Conservation (phyloP, 1,140 invertebrate genomes). For the Pollicipes pollicipes region DNA sequence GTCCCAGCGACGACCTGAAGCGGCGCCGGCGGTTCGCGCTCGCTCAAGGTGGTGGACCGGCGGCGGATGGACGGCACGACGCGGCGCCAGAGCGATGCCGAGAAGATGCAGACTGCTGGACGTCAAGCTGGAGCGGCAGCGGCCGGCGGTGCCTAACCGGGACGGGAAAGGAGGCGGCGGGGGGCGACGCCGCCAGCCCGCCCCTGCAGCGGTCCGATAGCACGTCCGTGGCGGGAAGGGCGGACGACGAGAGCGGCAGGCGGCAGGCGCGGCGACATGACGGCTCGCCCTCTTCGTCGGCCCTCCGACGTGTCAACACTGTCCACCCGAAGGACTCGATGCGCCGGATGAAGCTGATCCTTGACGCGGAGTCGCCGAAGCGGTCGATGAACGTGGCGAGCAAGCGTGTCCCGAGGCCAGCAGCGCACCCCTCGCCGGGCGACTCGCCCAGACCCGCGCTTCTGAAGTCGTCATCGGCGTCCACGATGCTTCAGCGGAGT, state of each 20-base stretch:
- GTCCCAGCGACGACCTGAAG: conserved; percentile 24
- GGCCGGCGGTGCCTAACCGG: background rate
- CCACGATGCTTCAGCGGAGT: background rate
- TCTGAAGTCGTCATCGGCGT: background rate
- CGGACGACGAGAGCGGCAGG: no score
- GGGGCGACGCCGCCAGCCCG: no score
- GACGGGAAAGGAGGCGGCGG: no score
- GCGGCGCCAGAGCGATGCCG: background rate
- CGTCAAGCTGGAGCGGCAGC: background rate
- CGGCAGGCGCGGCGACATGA: background rate
- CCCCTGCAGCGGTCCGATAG: background rate
- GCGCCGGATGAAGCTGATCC: conserved; percentile 4
- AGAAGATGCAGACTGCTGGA: background rate
- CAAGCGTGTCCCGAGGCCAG: no score
- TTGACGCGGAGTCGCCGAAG: background rate
- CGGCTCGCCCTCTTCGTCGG: background rate
- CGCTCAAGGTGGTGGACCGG: background rate
- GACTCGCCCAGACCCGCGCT: background rate
- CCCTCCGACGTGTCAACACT: background rate
- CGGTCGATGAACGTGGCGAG: background rate
- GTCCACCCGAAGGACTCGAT: conserved; percentile 25
- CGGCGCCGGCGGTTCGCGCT: background rate
- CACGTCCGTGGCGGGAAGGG: background rate
- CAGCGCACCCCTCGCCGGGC: no score
- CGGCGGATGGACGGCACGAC: background rate